phyloP scores from a whole-genome alignment of 2,797 vertebrate species.

The Percopsis omiscomaycus region DNA sequence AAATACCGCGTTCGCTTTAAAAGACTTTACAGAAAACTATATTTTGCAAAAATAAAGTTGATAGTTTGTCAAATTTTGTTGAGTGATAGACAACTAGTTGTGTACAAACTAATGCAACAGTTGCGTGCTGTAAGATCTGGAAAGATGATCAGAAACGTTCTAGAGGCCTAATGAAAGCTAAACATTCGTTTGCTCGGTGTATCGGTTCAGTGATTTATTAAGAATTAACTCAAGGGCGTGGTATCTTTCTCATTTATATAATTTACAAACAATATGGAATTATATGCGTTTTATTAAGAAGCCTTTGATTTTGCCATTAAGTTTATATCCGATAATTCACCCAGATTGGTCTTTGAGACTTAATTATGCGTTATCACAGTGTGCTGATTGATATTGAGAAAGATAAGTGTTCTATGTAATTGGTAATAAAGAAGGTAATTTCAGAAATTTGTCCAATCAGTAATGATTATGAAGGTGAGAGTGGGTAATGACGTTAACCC shows the following conservation, averaged over 20 bases:
- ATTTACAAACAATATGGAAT: slow-evolving; percentile 69
- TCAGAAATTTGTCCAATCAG: slow-evolving; percentile 78
- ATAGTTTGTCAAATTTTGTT: background rate
- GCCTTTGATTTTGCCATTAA: slow-evolving; percentile 77
- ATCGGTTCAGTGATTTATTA: slow-evolving; percentile 45
- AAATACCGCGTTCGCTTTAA: slow-evolving; percentile 27
- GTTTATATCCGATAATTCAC: slow-evolving; percentile 76
- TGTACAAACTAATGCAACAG: background rate
- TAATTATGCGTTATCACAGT: slow-evolving; percentile 77
- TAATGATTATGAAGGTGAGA: slow-evolving; percentile 75
- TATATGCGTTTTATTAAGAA: slow-evolving; percentile 71
- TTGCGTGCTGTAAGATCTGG: background rate
- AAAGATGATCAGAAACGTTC: background rate
- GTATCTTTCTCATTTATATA: slow-evolving; percentile 61
- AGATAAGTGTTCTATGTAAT: slow-evolving; percentile 80
- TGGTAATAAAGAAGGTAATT: slow-evolving; percentile 78
- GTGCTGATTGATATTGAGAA: slow-evolving; percentile 78
- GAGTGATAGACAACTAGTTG: slow-evolving; percentile 11
- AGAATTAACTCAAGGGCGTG: slow-evolving; percentile 32
- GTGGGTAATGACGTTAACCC: slow-evolving; percentile 76
- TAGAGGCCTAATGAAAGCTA: too few species aligned
- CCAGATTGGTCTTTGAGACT: slow-evolving; percentile 72
- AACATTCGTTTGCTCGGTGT: slow-evolving; percentile 22
- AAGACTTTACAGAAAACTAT: slow-evolving; percentile 23
- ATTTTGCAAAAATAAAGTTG: slow-evolving; percentile 9